Evolutionary conservation across 2,113 vertebrate species (phyloP).

Genomic region (Dasypus novemcinctus): DNA sequence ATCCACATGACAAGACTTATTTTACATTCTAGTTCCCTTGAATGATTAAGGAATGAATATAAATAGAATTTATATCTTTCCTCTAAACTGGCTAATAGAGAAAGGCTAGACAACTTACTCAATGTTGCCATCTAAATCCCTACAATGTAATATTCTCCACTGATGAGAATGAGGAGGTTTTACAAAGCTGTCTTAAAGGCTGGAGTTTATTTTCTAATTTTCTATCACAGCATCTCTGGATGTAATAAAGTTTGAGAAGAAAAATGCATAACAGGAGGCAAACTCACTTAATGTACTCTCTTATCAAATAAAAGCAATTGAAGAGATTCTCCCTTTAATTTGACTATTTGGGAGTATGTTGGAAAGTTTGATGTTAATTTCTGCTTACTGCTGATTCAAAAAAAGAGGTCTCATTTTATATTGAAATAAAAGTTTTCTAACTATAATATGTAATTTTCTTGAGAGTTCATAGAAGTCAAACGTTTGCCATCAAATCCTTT

Average conservation of each 20-base stretch:
- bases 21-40: not conserved
- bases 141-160: not conserved
- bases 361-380: not conserved
- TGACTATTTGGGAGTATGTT: not conserved
- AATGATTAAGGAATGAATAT: not conserved
- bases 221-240: not conserved
- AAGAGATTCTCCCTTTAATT: not conserved
- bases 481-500: not conserved
- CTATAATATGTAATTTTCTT: not conserved
- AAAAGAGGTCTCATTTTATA: not conserved
- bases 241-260: not conserved
- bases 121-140: not conserved
- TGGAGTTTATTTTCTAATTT: not conserved
- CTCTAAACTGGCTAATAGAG: not conserved
- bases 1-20: not conserved
- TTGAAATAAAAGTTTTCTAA: not conserved
- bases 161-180: not conserved
- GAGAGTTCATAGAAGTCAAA: not conserved
- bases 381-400: not conserved
- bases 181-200: not conserved
- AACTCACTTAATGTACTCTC: not conserved
- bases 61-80: not conserved
- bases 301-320: not conserved
- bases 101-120: not conserved
- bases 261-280: not conserved